phyloP scores from a whole-genome alignment of 2,888 invertebrate species.

The Fabriciana adippe region DNA sequence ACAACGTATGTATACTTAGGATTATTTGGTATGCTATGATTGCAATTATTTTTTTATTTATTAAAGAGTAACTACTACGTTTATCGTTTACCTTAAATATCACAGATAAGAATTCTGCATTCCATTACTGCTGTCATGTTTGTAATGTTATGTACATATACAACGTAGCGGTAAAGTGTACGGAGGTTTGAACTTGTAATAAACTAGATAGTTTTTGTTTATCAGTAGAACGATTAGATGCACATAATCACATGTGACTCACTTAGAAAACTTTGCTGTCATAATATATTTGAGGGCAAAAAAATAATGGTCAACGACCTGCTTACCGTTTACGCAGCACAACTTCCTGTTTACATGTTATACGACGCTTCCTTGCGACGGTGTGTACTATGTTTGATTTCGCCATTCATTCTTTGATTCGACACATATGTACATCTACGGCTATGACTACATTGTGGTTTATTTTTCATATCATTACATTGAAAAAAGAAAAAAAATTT shows the following conservation, averaged over 20 bases:
- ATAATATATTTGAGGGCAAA: conserved; percentile 13
- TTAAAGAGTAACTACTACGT: too few relatives aligned
- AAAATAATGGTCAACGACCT: conserved; percentile 37
- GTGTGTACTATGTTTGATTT: conserved; percentile 39
- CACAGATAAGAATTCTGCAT: too few relatives aligned
- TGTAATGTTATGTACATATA: not conserved
- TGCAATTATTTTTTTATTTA: too few relatives aligned
- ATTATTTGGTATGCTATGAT: too few relatives aligned
- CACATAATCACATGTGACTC: not conserved
- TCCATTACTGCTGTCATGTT: too few relatives aligned
- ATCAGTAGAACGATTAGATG: not conserved
- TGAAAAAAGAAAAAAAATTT: too few relatives aligned
- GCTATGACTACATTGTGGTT: conserved; percentile 13
- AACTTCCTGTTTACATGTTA: conserved; percentile 41
- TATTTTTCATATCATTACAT: conserved; percentile 10
- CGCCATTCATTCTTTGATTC: conserved; percentile 38
- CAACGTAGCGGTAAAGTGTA: not conserved
- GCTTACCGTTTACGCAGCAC: conserved; percentile 31
- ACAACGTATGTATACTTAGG: too few relatives aligned
- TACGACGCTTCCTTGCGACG: conserved; percentile 46
- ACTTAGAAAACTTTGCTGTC: conserved; percentile 1
- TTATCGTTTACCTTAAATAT: too few relatives aligned
- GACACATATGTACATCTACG: conserved; percentile 22
- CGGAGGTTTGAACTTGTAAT: conserved; percentile 3
- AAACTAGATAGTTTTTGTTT: conserved; percentile 6